Base-by-base conservation (phyloP, 2,888 invertebrate genomes). In the Lacanobia wlatinum region DNA sequence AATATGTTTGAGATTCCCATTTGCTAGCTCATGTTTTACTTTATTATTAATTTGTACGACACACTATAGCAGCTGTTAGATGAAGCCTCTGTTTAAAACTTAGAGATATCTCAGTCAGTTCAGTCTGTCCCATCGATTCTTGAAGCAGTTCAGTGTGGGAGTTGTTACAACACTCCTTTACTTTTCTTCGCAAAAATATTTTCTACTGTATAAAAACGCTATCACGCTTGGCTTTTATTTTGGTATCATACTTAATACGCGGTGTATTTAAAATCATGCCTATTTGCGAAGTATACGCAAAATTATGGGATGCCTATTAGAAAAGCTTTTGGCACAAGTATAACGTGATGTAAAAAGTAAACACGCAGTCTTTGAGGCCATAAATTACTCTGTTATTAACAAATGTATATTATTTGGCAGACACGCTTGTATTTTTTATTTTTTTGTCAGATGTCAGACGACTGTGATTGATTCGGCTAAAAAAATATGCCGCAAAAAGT, bases 381-480 rank as follows among this genome's bases (percentile, higher is more conserved):
- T 76, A 52, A 58, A 67, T 76, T 76, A 52, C 18, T 18, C 43
- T 59, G 69, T 28, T 28, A 34, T 50, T 34, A 43, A 3, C 16
- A 43, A 40, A 40, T 10, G 21, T 64, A 72, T 66, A 66, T 34
- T n/a, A 73, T 23, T 66, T 66, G 40, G 12, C 18, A 68, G 58
- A 52, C 46, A 58, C 1, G 52, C 52, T 58, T 53, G 61, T 61
- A 23, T 46, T 59, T 48, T 59, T n/a, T n/a, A n/a, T n/a, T n/a
- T 80, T 73, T 63, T 66, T 59, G 48, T 67, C n/a, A n/a, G 12
- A 21, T 12, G 50, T 59, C 48, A 5, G 40, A 18, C n/a, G 46
- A 46, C 63, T 34, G 14, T 80, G 76, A 80, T 78, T 48, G 76
- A 78, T 78, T 53, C 21, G 43, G 8, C 14, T 9, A 12, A 34